These are phyloP conservation scores for Uloborus diversus DNA, from an alignment of 1,140 invertebrate genomes.

Conservation along the genomic window DNA sequence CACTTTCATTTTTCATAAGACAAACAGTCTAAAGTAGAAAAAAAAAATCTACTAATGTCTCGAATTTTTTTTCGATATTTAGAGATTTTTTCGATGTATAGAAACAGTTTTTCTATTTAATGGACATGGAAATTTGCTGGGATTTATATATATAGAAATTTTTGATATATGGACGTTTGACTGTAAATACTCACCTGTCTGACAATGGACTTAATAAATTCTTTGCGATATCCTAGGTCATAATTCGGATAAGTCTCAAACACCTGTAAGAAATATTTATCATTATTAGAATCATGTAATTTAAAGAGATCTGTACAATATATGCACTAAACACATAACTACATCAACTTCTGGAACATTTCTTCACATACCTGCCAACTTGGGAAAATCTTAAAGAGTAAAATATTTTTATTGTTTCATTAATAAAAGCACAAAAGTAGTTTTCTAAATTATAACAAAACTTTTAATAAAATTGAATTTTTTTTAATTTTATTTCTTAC, in stretches of 20 bases:
- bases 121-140: not conserved
- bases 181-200: constrained; percentile 22
- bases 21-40: too few species aligned
- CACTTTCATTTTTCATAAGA: too few species aligned
- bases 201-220: constrained; percentile 47
- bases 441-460: too few species aligned
- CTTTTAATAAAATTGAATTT: not conserved
- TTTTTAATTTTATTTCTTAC: not conserved
- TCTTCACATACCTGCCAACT: not conserved
- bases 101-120: not conserved
- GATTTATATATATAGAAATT: not conserved
- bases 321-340: not conserved
- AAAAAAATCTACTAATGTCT: not conserved
- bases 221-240: constrained; percentile 44
- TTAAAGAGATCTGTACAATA: not conserved
- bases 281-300: not conserved
- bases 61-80: not conserved
- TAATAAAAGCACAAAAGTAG: not conserved
- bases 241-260: constrained; percentile 42
- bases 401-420: not conserved
- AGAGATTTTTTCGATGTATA: not conserved
- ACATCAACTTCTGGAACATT: not conserved
- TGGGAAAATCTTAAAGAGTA: too few species aligned
- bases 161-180: not conserved
- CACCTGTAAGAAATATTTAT: constrained; percentile 11